Percentiles rank a stretch among this genome's conserved stretches.
These are phyloP conservation scores for Rhinogobio ventralis DNA, from an alignment of 2,797 vertebrate species.

Conservation along the genomic window DNA sequence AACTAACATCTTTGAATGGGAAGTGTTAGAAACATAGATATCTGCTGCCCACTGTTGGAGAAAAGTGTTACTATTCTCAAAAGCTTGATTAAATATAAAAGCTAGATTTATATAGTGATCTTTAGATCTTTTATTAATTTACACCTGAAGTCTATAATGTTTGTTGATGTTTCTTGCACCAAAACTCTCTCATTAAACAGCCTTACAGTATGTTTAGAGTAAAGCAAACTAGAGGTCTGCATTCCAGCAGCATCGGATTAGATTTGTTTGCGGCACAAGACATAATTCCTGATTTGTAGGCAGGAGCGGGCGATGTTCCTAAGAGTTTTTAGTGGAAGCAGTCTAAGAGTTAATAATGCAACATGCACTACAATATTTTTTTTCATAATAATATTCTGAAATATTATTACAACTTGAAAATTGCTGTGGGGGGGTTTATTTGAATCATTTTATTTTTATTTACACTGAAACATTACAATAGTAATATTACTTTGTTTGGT, in stretches of 20 bases:
- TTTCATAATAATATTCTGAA: neutral
- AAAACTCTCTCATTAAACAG: neutral
- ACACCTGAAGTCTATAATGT: neutral
- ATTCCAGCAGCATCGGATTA: neutral
- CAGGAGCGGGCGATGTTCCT: neutral
- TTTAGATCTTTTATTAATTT: neutral
- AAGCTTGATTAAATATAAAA: neutral
- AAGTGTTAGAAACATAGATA: constrained; percentile 3
- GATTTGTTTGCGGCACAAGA: neutral
- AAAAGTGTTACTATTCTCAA: constrained; percentile 12
- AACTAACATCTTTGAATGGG: constrained; percentile 22
- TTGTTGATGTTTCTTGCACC: neutral
- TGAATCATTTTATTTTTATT: neutral
- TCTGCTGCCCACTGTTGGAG: constrained; percentile 53
- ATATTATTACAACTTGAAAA: neutral
- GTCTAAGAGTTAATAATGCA: neutral
- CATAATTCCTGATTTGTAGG: neutral
- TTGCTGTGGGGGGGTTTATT: neutral
- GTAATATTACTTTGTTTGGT: neutral
- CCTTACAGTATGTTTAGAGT: constrained; percentile 18
- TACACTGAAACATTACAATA: neutral
- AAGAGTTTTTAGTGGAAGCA: neutral
- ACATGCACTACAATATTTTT: neutral
- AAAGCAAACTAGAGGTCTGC: constrained; percentile 5
- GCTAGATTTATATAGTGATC: neutral